Evolutionary conservation across 2,888 invertebrate genomes (phyloP).

Genomic region (Drosophila limbata): DNA sequence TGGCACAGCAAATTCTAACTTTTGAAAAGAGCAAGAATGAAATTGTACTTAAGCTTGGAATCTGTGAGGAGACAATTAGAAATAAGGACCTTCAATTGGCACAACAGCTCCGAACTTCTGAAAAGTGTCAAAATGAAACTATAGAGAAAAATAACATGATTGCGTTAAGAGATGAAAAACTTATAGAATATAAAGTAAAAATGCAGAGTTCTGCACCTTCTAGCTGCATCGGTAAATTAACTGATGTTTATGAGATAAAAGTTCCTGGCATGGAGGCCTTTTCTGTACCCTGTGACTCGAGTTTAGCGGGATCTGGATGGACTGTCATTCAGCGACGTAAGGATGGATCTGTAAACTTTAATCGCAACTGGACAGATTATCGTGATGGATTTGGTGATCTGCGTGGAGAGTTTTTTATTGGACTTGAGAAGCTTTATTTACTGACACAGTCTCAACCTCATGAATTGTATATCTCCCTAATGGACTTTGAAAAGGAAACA

Average conservation of each 20-base stretch:
- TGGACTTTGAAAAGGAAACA: constrained; percentile 87
- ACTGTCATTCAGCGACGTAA: constrained; percentile 88
- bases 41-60: background rate
- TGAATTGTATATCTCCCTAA: constrained; percentile 88
- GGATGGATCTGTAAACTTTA: constrained; percentile 89
- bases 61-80: background rate
- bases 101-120: background rate
- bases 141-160: background rate
- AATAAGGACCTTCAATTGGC: background rate
- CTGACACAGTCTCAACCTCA: constrained; percentile 80
- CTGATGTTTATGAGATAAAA: constrained; percentile 16
- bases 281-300: constrained; percentile 86
- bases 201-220: background rate
- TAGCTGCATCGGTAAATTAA: constrained; percentile 14
- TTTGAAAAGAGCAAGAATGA: background rate
- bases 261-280: constrained; percentile 84
- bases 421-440: constrained; percentile 88
- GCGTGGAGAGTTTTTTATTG: constrained; percentile 89
- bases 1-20: background rate
- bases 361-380: constrained; percentile 88
- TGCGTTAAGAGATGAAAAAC: background rate
- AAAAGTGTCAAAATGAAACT: background rate
- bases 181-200: constrained; percentile 2
- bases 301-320: constrained; percentile 88
- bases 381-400: constrained; percentile 89